Conservation (phyloP, 2,797 vertebrate species). For the Peromyscus eremicus region DNA sequence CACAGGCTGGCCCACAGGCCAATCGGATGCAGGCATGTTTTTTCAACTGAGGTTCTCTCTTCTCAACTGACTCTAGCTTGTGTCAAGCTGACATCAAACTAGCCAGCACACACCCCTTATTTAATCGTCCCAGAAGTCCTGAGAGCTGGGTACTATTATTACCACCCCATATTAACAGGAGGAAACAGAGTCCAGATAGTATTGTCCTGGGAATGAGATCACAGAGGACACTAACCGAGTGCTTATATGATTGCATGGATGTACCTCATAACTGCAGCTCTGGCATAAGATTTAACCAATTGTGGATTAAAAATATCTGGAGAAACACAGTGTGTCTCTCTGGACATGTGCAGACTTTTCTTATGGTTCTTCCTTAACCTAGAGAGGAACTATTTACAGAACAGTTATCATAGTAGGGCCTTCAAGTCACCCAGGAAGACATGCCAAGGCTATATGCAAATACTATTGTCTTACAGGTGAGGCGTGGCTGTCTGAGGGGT, state of each 20-base stretch:
- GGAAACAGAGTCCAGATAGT: background rate
- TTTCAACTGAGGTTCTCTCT: background rate
- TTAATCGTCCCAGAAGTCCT: background rate
- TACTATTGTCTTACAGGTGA: background rate
- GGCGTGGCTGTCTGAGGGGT: background rate
- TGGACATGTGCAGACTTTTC: background rate
- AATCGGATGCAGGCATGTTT: background rate
- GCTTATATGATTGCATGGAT: background rate
- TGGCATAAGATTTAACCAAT: background rate
- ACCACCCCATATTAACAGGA: background rate
- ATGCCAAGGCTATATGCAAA: background rate
- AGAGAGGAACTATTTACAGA: background rate
- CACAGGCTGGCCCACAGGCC: background rate
- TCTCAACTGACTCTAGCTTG: background rate
- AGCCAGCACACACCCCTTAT: background rate
- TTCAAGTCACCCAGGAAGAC: background rate
- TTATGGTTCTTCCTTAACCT: background rate
- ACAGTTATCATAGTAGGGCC: background rate
- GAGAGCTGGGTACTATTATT: background rate
- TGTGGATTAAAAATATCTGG: background rate
- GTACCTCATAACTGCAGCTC: background rate
- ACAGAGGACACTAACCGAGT: background rate
- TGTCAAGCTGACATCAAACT: background rate
- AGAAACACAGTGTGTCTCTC: background rate
- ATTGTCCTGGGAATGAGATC: background rate